phyloP scores from a whole-genome alignment of 2,113 vertebrate species.

The Platanista minor region DNA sequence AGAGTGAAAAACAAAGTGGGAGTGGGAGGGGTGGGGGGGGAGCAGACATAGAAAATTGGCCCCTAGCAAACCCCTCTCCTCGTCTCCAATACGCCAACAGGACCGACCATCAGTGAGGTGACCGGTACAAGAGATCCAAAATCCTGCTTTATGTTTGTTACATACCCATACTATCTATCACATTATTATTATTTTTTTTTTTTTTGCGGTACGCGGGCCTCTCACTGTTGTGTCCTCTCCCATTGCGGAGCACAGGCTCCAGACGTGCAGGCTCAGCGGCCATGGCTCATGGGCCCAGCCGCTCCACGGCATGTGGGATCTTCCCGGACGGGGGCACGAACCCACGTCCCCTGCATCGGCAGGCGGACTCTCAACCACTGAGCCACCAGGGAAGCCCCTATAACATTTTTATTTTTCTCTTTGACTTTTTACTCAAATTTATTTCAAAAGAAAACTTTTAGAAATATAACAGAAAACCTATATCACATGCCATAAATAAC shows the following conservation, averaged over 20 bases:
- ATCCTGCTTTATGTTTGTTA: background rate
- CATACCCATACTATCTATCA: background rate
- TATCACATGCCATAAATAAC: slow-evolving; percentile 23
- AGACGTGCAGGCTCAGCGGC: too few relatives aligned
- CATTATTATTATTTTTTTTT: background rate
- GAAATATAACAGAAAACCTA: background rate
- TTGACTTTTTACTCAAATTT: slow-evolving; percentile 14
- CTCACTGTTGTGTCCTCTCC: too few relatives aligned
- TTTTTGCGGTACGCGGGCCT: too few relatives aligned
- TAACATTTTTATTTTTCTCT: background rate
- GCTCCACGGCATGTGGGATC: too few relatives aligned
- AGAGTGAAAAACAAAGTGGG: background rate
- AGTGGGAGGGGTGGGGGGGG: rapidly evolving
- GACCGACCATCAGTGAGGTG: background rate
- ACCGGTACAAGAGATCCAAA: background rate
- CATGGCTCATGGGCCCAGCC: too few relatives aligned
- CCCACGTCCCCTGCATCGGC: too few relatives aligned
- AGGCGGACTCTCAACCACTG: too few relatives aligned
- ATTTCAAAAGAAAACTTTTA: background rate
- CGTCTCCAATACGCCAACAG: background rate
- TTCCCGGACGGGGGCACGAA: too few relatives aligned
- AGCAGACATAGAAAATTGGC: rapidly evolving
- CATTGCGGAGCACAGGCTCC: too few relatives aligned
- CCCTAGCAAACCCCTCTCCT: rapidly evolving
- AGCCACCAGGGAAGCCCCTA: background rate